These are phyloP conservation scores for Indicator indicator DNA, from an alignment of 2,113 vertebrate genomes.

Conservation along the genomic window DNA sequence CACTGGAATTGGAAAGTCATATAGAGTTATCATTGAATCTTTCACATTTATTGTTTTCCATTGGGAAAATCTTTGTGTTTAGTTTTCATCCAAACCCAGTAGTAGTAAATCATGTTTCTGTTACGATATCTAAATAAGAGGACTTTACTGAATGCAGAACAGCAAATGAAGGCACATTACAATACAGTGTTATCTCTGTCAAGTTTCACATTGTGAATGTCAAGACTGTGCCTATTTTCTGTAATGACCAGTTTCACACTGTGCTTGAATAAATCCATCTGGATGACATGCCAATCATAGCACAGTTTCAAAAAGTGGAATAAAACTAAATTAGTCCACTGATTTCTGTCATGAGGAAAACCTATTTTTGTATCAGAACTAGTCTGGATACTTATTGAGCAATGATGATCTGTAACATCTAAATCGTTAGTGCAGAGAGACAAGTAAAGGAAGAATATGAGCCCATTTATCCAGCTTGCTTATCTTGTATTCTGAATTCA, in stretches of 20 bases:
- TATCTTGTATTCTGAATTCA: not conserved
- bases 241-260: constrained; percentile 53
- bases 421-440: constrained; percentile 8
- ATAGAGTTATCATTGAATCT: not conserved
- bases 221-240: constrained; percentile 22
- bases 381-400: not conserved
- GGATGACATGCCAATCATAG: not conserved
- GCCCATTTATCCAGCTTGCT: not conserved
- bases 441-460: not conserved
- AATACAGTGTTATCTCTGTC: not conserved
- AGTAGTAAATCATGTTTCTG: not conserved
- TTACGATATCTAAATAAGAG: not conserved
- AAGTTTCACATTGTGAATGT: constrained; percentile 24
- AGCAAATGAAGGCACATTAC: not conserved
- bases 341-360: constrained; percentile 15
- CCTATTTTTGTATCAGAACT: constrained; percentile 38
- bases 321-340: constrained; percentile 34
- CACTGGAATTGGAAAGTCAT: not conserved
- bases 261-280: constrained; percentile 57
- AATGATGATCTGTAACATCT: not conserved
- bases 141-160: not conserved
- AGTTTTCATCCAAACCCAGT: not conserved
- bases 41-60: not conserved
- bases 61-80: not conserved
- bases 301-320: constrained; percentile 48